Evolutionary conservation across 1,140 invertebrate genomes (phyloP), one percentile per base, ranked within the genome.

Genomic region (Leucophenga varia): DNA sequence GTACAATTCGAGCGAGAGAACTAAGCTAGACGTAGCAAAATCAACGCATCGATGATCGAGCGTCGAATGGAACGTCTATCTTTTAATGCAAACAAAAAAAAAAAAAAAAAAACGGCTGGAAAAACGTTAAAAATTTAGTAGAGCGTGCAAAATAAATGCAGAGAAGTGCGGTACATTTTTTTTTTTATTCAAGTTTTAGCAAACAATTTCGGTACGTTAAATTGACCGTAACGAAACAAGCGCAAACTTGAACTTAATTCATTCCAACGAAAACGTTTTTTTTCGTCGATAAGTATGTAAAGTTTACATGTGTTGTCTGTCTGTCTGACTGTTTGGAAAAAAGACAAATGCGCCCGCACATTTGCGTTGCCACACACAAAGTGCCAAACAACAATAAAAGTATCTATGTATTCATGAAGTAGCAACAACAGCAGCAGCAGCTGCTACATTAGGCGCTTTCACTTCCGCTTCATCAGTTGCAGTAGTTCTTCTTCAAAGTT

Each of bases 391-490:
- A 41, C 8, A n/a, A 39, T 3, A 40, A 40, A 41, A 43, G 32
- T 43, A 7, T 19, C 35, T 20, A 25, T 49, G 43, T 39, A 44
- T 17, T 10, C 16, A n/a, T 31, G 14, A 25, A 47, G 38, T 48
- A 25, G 41, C 49, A 49, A 51, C 48, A 43, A 30, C 49, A 61
- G 61, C 64, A 64, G 61, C 64, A 64, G 61, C 57, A 50, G 58
- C 53, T 64, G 55, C 61, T 67, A 59, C 45, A 25, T 61, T 49
- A 43, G 55, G 48, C 52, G 61, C 61, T 64, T 64, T 67, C 61
- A 64, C 61, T 64, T 64, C 61, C 61, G 61, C 58, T 54, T 63
- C 61, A 64, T 64, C 61, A 67, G 61, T 47, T 57, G 54, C 46
- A 43, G 31, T 35, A n/a, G n/a, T n/a, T n/a, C n/a, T n/a, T n/a